Evolutionary conservation across 2,888 invertebrate species (phyloP).

Genomic region (Gastrophysa polygoni): DNA sequence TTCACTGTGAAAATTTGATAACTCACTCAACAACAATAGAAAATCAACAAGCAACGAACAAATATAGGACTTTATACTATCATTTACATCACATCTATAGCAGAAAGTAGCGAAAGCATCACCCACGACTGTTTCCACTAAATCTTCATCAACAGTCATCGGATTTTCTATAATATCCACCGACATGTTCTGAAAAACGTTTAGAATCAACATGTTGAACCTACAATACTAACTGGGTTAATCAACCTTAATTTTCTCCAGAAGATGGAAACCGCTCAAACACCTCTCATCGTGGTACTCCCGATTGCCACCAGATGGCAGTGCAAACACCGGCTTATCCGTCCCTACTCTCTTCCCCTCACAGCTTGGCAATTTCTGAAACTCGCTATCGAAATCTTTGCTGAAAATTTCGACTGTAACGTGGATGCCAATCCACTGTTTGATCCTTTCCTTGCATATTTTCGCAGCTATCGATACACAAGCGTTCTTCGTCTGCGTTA

Average conservation of each 20-base stretch:
- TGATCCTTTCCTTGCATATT: constrained; percentile 60
- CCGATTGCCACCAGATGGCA: constrained; percentile 45
- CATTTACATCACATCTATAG: constrained; percentile 52
- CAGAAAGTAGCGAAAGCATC: constrained; percentile 40
- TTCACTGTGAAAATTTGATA: too few relatives aligned
- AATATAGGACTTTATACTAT: constrained; percentile 42
- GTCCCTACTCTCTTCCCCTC: constrained; percentile 25
- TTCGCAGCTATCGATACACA: constrained; percentile 61
- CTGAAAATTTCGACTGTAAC: constrained; percentile 53
- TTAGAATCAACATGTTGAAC: too few relatives aligned
- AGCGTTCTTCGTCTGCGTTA: constrained; percentile 59
- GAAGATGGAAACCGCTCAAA: constrained; percentile 45
- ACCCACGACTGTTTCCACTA: constrained; percentile 32
- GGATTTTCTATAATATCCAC: constrained; percentile 35
- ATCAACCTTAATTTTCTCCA: constrained; percentile 49
- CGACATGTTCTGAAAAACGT: constrained; percentile 35
- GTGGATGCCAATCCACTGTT: constrained; percentile 64
- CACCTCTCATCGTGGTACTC: constrained; percentile 43
- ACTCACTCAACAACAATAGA: constrained; percentile 47
- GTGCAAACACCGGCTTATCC: constrained; percentile 37
- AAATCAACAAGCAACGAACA: constrained; percentile 47
- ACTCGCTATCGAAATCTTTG: constrained; percentile 51
- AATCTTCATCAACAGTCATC: constrained; percentile 21
- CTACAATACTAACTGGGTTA: too few relatives aligned
- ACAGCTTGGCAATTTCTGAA: constrained; percentile 27